Evolutionary conservation across 2,797 vertebrate genomes (phyloP), one percentile per base, ranked within the genome.

Genomic region (Tenualosa thibaudeaui): DNA sequence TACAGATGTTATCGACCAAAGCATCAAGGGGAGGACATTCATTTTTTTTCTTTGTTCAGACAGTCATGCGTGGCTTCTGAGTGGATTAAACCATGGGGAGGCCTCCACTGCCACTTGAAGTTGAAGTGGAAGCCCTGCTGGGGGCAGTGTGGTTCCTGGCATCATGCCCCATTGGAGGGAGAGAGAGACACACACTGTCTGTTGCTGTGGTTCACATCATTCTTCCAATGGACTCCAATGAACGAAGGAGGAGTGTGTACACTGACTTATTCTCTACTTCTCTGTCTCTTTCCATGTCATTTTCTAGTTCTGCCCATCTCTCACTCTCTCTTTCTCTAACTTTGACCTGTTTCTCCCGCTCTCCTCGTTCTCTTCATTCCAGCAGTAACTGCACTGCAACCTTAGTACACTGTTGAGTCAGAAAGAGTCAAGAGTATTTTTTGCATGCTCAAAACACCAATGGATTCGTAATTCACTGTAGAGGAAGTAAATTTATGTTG

Each of bases 141-240:
- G 89, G 92, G 94, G 91, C 93, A 92, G 89, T 92, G 87, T 93
- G 93, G 92, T 81, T 82, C 71, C 82, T 89, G 84, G 84, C 78
- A 75, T 68, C 26, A 4, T 85, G 87, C 88, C 89, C 86, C 56
- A 3, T 50, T 81, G 83, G n/a, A 86, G 24, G 54, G 12, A 40
- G 65, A 31, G 8, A 62, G 60, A 24, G 9, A 26, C 22, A 60
- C 60, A 26, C 60, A 12, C 60, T 65, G 26, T n/a, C 22, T 60
- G 65, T 13, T 71, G 65, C 65, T 40, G 58, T n/a, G 65, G 65
- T 40, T 40, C 31, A 37, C 2, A 6, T 71, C 65, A 37, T 17
- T 17, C 65, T 15, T 71, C 37, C 31, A 37, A 40, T 62, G n/a
- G n/a, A 0, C n/a, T 26, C 6, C 60, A 12, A 0, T 26, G 24